Evolutionary conservation across 2,113 vertebrate species (phyloP).

Genomic region (Hippocampus abdominalis): DNA sequence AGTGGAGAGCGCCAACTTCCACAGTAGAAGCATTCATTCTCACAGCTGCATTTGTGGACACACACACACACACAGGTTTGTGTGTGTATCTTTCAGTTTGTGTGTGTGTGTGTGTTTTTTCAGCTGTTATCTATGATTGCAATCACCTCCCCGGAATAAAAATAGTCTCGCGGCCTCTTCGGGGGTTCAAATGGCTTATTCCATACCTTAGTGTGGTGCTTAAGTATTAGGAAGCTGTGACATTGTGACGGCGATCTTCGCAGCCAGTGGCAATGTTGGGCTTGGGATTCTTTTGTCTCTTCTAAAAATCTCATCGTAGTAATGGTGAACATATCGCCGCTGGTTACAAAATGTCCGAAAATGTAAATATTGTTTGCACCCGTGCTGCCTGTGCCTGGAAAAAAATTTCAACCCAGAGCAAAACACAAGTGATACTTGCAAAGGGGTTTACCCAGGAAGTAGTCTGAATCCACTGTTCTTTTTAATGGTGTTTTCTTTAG

Average conservation of each 20-base stretch:
- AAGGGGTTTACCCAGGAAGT: neutral
- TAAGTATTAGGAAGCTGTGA: constrained; percentile 21
- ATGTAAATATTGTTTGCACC: constrained; percentile 20
- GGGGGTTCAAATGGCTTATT: constrained; percentile 37
- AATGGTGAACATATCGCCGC: constrained; percentile 33
- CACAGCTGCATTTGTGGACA: constrained; percentile 67
- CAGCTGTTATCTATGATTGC: constrained; percentile 61
- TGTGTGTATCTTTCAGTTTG: constrained; percentile 32
- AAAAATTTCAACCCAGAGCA: constrained; percentile 4
- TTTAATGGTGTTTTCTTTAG: constrained; percentile 64
- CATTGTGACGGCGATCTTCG: constrained; percentile 41
- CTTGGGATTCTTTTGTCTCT: constrained; percentile 22
- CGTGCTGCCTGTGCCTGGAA: neutral
- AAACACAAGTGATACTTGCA: neutral
- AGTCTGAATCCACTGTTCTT: neutral
- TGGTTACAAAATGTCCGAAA: constrained; percentile 21
- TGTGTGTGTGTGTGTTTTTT: constrained; percentile 18
- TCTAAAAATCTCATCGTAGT: constrained; percentile 34
- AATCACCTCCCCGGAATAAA: constrained; percentile 60
- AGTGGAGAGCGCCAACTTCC: constrained; percentile 33
- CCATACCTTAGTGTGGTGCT: constrained; percentile 25
- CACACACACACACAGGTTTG: constrained; percentile 31
- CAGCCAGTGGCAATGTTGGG: constrained; percentile 33
- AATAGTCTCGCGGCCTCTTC: constrained; percentile 45
- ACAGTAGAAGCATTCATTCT: constrained; percentile 71